Conservation (phyloP, 2,888 invertebrate species). For the Trichopoda pennipes region DNA sequence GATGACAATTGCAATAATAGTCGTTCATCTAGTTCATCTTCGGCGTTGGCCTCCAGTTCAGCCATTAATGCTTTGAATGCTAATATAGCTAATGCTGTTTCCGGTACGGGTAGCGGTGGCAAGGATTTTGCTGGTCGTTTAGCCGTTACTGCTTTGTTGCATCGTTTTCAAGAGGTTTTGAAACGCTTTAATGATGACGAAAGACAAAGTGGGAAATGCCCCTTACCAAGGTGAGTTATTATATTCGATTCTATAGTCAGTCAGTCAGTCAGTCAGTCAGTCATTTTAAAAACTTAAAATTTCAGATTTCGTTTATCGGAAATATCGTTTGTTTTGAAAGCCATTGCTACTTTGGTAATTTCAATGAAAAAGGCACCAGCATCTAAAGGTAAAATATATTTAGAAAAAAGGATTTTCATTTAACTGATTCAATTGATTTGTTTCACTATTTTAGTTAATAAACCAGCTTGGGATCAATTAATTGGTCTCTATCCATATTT, state of each 20-base stretch:
- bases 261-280: too few species aligned
- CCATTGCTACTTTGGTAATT: conserved; percentile 93
- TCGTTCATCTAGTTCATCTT: conserved; percentile 62
- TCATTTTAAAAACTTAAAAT: not conserved
- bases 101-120: conserved; percentile 74
- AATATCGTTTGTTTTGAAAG: conserved; percentile 97
- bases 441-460: conserved; percentile 85
- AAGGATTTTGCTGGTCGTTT: conserved; percentile 86
- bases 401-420: not conserved
- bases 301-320: conserved; percentile 92
- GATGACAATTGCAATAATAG: conserved; percentile 85
- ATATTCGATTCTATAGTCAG: not conserved
- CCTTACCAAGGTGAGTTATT: conserved; percentile 86
- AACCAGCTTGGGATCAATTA: conserved; percentile 94
- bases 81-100: conserved; percentile 70
- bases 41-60: conserved; percentile 28
- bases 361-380: conserved; percentile 95
- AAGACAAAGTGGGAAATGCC: conserved; percentile 91
- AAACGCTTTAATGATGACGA: conserved; percentile 93
- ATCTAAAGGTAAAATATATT: conserved; percentile 85
- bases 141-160: conserved; percentile 95
- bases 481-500: conserved; percentile 94
- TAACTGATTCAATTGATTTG: not conserved
- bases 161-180: conserved; percentile 95
- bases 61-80: conserved; percentile 71